Percentiles rank a stretch among this genome's conserved stretches.
Conservation (phyloP, 2,888 invertebrate species). For the Oscheius sp. region DNA sequence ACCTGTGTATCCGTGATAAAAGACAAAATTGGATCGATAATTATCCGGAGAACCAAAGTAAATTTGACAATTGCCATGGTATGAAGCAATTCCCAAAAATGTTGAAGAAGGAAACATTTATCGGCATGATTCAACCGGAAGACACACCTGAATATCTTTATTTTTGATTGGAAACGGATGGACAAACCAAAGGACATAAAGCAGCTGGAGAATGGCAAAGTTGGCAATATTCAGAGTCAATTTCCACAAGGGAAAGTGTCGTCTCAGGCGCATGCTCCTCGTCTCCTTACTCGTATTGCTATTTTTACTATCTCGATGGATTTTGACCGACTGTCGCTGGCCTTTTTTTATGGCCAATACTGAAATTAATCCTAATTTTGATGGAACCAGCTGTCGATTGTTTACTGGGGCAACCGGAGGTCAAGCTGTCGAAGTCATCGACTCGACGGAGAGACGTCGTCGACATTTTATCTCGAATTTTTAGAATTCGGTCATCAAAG, state of each 20-base stretch:
- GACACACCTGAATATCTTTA: constrained; percentile 44
- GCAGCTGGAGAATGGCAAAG: constrained; percentile 65
- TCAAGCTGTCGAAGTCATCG: too few species aligned
- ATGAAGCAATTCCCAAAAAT: constrained; percentile 60
- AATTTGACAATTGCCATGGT: constrained; percentile 50
- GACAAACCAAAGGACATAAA: constrained; percentile 65
- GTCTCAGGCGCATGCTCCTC: constrained; percentile 38
- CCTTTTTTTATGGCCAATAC: constrained; percentile 49
- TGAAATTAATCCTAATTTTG: not conserved
- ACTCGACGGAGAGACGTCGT: too few species aligned
- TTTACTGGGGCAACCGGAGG: too few species aligned
- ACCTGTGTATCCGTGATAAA: constrained; percentile 69
- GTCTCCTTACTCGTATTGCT: not conserved
- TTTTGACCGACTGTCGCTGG: constrained; percentile 40
- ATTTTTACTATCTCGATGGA: constrained; percentile 28
- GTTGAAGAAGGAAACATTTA: constrained; percentile 58
- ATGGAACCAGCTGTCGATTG: not conserved
- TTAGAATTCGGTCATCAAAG: too few species aligned
- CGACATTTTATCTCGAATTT: too few species aligned
- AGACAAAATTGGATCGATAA: constrained; percentile 65
- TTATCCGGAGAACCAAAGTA: constrained; percentile 59
- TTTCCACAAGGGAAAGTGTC: constrained; percentile 68
- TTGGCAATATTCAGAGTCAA: constrained; percentile 67
- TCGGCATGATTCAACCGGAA: constrained; percentile 36
- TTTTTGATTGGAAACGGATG: constrained; percentile 54